Conservation (phyloP, 2,113 vertebrate genomes). For the Tamias sibiricus region DNA sequence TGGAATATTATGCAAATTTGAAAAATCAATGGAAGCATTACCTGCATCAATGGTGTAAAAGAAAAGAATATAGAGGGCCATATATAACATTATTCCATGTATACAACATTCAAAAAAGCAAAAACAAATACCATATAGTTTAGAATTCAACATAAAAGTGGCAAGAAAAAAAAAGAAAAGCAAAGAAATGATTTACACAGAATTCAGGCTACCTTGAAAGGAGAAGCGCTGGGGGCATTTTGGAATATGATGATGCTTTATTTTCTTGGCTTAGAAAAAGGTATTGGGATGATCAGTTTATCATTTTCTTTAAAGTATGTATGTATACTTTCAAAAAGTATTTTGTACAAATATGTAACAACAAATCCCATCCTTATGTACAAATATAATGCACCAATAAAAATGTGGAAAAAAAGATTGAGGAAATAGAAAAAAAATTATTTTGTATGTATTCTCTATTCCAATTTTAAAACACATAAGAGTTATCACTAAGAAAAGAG, state of each 20-base stretch:
- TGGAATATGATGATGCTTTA: not conserved
- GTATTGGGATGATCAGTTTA: not conserved
- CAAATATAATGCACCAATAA: too few species aligned
- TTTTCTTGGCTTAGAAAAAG: not conserved
- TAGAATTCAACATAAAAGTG: not conserved
- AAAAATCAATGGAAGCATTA: not conserved
- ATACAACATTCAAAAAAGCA: not conserved
- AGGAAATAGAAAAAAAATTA: not conserved
- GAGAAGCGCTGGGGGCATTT: not conserved
- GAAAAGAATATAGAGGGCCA: not conserved
- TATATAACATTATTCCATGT: not conserved
- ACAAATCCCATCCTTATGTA: too few species aligned
- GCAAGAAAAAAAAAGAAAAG: not conserved
- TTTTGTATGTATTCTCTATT: not conserved
- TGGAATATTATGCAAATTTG: not conserved
- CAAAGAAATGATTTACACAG: not conserved
- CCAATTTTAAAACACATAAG: not conserved
- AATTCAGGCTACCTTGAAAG: not conserved
- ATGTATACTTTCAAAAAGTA: not conserved
- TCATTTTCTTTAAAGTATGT: not conserved
- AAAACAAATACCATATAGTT: conserved; percentile 17
- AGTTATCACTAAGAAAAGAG: not conserved
- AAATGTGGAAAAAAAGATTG: too few species aligned
- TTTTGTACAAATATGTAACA: not conserved
- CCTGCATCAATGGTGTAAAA: not conserved